A percentile compares a stretch with the other conserved stretches of the same genome.
These are phyloP conservation scores for Nibea albiflora DNA, from an alignment of 2,113 vertebrate genomes.

Conservation along the genomic window DNA sequence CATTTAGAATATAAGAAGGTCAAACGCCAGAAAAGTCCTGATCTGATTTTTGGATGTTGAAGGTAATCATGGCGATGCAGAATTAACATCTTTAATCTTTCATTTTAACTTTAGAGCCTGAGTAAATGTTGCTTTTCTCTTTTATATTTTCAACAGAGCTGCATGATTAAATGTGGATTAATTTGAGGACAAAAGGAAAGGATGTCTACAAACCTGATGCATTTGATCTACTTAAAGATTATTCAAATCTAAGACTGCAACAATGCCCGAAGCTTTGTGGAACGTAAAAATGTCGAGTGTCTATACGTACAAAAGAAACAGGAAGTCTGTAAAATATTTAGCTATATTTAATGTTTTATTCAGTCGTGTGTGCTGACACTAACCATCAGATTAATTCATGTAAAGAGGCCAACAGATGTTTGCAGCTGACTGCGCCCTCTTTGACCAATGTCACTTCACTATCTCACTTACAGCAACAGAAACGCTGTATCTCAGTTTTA, in stretches of 20 bases:
- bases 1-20: conserved; percentile 1
- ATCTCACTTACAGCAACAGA: too few species aligned
- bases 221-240: not conserved
- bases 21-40: not conserved
- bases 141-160: not conserved
- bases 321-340: not conserved
- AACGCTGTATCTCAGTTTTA: too few species aligned
- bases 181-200: not conserved
- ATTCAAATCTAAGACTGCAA: not conserved
- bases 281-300: not conserved
- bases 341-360: too few species aligned
- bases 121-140: not conserved
- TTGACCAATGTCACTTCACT: conserved; percentile 7
- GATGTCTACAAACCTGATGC: not conserved
- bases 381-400: not conserved
- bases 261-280: not conserved
- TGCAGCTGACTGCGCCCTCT: conserved; percentile 3
- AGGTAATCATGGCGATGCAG: not conserved
- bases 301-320: not conserved
- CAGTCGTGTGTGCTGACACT: not conserved
- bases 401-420: not conserved
- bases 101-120: not conserved
- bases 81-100: not conserved
- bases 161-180: not conserved
- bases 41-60: not conserved